A percentile compares a stretch with the other conserved stretches of the same genome.
phyloP scores from a whole-genome alignment of 2,888 invertebrate species.

The Opisthograptis luteolata region DNA sequence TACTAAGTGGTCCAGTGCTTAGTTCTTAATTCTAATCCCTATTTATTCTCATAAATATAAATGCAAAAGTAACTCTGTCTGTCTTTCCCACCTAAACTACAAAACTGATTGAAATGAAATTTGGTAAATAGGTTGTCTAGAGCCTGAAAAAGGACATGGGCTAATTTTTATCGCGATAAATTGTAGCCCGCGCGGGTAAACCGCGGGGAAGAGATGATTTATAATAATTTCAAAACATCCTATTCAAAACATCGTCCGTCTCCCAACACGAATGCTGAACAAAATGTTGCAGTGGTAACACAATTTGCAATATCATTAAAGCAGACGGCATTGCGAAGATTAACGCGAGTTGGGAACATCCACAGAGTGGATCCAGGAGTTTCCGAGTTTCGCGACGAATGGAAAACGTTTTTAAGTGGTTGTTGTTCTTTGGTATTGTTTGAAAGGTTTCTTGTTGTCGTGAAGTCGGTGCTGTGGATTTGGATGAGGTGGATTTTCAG shows the following conservation, averaged over 20 bases:
- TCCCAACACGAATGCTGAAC: constrained; percentile 13
- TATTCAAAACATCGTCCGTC: background rate
- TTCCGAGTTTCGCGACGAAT: constrained; percentile 24
- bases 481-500: constrained; percentile 10
- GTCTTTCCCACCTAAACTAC: no score
- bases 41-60: no score
- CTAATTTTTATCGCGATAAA: no score
- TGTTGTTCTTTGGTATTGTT: constrained; percentile 29
- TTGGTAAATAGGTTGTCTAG: no score
- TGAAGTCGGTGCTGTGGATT: background rate
- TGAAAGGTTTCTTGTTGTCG: constrained; percentile 18
- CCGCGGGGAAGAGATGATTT: no score
- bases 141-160: no score
- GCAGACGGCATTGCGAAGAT: constrained; percentile 52
- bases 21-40: no score
- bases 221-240: constrained; percentile 1
- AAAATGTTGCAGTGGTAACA: constrained; percentile 52
- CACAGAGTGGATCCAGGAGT: constrained; percentile 24
- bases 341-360: constrained; percentile 54
- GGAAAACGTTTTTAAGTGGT: constrained; percentile 29
- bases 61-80: no score
- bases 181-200: no score
- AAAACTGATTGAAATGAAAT: no score
- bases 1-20: no score
- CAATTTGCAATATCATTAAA: constrained; percentile 71